Evolutionary conservation across 2,113 vertebrate genomes (phyloP).

Genomic region (Leptobrachium ailaonicum): DNA sequence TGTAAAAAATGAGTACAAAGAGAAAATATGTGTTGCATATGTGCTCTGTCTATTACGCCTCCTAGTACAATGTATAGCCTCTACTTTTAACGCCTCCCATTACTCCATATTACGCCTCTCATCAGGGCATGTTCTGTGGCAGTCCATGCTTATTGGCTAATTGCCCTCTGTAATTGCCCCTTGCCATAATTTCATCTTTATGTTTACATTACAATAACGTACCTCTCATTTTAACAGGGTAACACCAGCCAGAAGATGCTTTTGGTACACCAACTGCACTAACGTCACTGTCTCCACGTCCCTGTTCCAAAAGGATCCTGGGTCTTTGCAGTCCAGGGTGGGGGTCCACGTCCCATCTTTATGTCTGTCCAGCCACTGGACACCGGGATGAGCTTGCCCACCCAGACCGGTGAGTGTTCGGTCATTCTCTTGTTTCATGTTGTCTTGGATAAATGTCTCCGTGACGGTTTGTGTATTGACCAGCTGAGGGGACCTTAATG

Average conservation of each 20-base stretch:
- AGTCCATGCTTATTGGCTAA: not conserved
- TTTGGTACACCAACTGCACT: not conserved
- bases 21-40: not conserved
- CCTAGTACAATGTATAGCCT: not conserved
- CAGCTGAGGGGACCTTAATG: too few species aligned
- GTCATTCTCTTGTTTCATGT: too few species aligned
- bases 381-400: constrained; percentile 42
- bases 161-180: not conserved
- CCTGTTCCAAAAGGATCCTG: constrained; percentile 1
- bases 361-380: constrained; percentile 35
- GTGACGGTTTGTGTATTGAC: too few species aligned
- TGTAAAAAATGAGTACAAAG: constrained; percentile 13
- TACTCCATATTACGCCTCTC: not conserved
- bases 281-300: not conserved
- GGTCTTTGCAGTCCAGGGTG: constrained; percentile 7
- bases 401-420: constrained; percentile 31
- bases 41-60: not conserved
- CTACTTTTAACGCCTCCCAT: not conserved
- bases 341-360: constrained; percentile 6
- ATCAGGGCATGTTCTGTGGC: not conserved
- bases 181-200: not conserved
- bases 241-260: constrained; percentile 5
- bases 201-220: not conserved
- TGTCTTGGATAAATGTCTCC: too few species aligned
- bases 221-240: constrained; percentile 15